Conservation (phyloP, 2,888 invertebrate genomes). For the Nephrotoma appendiculata region DNA sequence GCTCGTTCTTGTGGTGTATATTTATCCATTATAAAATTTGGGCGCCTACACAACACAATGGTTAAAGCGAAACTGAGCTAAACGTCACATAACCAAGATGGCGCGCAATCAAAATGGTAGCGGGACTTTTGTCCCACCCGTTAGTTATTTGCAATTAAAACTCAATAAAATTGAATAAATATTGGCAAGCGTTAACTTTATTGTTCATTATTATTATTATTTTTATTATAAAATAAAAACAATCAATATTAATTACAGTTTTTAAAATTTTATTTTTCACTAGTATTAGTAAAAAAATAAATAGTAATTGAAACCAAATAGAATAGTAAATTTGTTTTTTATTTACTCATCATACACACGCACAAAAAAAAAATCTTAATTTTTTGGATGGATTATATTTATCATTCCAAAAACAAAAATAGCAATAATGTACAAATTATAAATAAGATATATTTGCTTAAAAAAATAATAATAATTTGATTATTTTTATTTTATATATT, state of each 20-base stretch:
- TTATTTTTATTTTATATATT: neutral
- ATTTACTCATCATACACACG: neutral
- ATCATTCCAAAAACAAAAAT: neutral
- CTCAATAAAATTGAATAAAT: neutral
- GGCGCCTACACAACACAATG: no score
- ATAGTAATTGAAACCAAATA: neutral
- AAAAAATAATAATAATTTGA: neutral
- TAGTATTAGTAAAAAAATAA: neutral
- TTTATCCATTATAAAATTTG: no score
- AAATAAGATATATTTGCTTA: neutral
- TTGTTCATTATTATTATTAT: neutral
- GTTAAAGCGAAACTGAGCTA: no score
- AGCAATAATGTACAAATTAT: neutral
- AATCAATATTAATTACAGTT: neutral
- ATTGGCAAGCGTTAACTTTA: neutral
- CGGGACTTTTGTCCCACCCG: no score
- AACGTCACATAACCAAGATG: no score
- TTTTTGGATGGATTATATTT: neutral
- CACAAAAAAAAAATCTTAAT: neutral
- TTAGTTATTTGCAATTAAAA: neutral
- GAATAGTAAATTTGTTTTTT: neutral
- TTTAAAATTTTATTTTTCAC: neutral
- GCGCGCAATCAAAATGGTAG: no score
- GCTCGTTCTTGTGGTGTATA: no score
- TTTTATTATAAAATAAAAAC: neutral